Evolutionary conservation across 2,797 vertebrate species (phyloP).

Genomic region (Orientallactaga sibirica): DNA sequence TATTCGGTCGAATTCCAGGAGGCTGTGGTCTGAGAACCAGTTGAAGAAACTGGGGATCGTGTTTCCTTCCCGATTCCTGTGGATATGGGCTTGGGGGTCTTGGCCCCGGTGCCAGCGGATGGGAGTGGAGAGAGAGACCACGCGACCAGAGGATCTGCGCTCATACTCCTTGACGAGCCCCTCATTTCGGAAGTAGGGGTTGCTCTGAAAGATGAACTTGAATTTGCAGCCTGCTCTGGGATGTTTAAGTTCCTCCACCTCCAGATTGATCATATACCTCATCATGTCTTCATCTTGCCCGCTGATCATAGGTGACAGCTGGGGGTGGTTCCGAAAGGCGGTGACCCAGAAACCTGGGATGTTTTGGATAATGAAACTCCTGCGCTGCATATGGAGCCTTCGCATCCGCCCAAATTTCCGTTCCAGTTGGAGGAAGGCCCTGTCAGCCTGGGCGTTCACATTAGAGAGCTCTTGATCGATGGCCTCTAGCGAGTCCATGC

Average conservation of each 20-base stretch:
- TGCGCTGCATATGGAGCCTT: slow-evolving; percentile 93
- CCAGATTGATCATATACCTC: slow-evolving; percentile 95
- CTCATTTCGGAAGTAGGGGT: slow-evolving; percentile 96
- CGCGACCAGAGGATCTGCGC: slow-evolving; percentile 89
- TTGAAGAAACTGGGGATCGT: slow-evolving; percentile 93
- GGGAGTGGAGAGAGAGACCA: slow-evolving; percentile 94
- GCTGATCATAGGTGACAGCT: slow-evolving; percentile 95
- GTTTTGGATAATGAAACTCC: slow-evolving; percentile 93
- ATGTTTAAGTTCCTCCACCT: slow-evolving; percentile 94
- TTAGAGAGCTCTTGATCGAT: slow-evolving; percentile 94
- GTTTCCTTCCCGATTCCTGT: slow-evolving; percentile 84
- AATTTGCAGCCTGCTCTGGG: slow-evolving; percentile 94
- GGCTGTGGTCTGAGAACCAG: slow-evolving; percentile 96
- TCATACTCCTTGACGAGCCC: slow-evolving; percentile 96
- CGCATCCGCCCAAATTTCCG: slow-evolving; percentile 92
- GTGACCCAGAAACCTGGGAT: slow-evolving; percentile 97
- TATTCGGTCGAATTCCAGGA: slow-evolving; percentile 93
- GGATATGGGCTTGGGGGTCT: slow-evolving; percentile 91
- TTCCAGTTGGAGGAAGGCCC: slow-evolving; percentile 93
- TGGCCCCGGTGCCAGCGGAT: slow-evolving; percentile 95
- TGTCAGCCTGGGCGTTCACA: slow-evolving; percentile 93
- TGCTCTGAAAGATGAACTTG: slow-evolving; percentile 95
- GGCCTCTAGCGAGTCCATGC: slow-evolving; percentile 92
- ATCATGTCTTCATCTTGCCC: slow-evolving; percentile 96
- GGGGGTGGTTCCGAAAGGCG: slow-evolving; percentile 96